These are phyloP conservation scores for Pseudomugil tenellus DNA, from an alignment of 2,797 vertebrate genomes.

Conservation along the genomic window DNA sequence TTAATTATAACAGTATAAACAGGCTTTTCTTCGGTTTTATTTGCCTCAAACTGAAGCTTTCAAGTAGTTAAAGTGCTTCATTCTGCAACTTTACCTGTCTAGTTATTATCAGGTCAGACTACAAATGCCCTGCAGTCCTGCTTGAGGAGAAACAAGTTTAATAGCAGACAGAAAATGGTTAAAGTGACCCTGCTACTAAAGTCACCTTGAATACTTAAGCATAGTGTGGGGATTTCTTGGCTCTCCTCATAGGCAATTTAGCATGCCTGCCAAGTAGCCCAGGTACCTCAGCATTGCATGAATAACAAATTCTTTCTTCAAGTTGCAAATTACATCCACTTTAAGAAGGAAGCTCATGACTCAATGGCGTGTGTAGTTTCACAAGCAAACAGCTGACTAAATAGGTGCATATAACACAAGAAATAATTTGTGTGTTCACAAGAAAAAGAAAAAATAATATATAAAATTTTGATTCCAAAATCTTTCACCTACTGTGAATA, in stretches of 20 bases:
- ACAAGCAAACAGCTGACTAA: slow-evolving; percentile 14
- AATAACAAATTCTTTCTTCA: slow-evolving; percentile 49
- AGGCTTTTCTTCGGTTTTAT: not conserved
- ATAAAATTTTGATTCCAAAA: slow-evolving; percentile 4
- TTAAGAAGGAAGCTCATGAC: slow-evolving; percentile 11
- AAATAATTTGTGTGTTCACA: not conserved
- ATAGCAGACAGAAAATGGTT: slow-evolving; percentile 57
- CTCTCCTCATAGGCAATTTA: slow-evolving; percentile 60
- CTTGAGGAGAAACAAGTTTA: slow-evolving; percentile 41
- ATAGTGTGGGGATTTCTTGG: slow-evolving; percentile 40
- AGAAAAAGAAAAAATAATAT: not conserved
- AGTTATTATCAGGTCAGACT: slow-evolving; percentile 43
- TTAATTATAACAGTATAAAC: not conserved
- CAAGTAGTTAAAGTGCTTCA: slow-evolving; percentile 22
- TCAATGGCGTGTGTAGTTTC: slow-evolving; percentile 16
- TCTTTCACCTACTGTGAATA: slow-evolving; percentile 4
- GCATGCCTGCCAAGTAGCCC: slow-evolving; percentile 60
- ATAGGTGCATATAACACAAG: slow-evolving; percentile 1
- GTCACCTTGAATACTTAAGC: slow-evolving; percentile 70
- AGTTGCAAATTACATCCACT: slow-evolving; percentile 41
- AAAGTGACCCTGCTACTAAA: slow-evolving; percentile 55
- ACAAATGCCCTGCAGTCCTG: slow-evolving; percentile 36
- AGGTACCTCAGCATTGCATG: slow-evolving; percentile 42
- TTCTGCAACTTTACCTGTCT: slow-evolving; percentile 37
- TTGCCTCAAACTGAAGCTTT: slow-evolving; percentile 12